Conservation (phyloP, 2,797 vertebrate species). For the Helicolenus hilgendorfi region DNA sequence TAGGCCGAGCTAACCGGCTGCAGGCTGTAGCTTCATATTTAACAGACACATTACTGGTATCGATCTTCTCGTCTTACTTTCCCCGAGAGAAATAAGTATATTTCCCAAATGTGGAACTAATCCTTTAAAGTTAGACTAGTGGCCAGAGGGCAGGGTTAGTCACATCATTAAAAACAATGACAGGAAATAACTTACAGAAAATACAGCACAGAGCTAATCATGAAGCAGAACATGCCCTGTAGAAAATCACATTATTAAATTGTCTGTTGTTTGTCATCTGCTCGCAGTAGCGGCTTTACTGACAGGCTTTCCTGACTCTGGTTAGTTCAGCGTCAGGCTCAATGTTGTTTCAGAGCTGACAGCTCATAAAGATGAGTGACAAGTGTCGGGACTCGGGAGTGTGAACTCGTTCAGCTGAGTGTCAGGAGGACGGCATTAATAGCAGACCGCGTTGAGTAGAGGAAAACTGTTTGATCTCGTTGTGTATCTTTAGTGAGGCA, state of each 20-base stretch:
- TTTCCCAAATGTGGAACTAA: background rate
- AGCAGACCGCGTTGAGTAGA: slow-evolving; percentile 30
- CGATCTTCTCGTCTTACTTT: background rate
- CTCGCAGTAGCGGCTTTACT: background rate
- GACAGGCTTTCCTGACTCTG: slow-evolving; percentile 8
- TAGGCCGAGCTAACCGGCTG: background rate
- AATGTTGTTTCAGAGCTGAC: slow-evolving; percentile 46
- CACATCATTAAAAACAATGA: background rate
- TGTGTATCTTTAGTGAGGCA: background rate
- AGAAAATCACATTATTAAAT: slow-evolving; percentile 21
- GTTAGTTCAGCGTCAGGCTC: slow-evolving; percentile 4
- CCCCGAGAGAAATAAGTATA: background rate
- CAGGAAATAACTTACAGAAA: background rate
- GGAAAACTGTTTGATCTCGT: slow-evolving; percentile 22
- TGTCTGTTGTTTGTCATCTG: slow-evolving; percentile 43
- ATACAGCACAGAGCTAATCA: background rate
- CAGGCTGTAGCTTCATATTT: background rate
- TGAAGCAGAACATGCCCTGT: background rate
- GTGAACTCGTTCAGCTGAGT: slow-evolving; percentile 27
- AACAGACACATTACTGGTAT: background rate
- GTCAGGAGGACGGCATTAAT: slow-evolving; percentile 13
- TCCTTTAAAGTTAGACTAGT: slow-evolving; percentile 1
- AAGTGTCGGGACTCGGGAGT: slow-evolving; percentile 15
- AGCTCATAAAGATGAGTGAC: slow-evolving; percentile 62
- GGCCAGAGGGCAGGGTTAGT: background rate